A percentile compares a stretch with the other conserved stretches of the same genome.
Evolutionary conservation across 2,888 invertebrate species (phyloP).

Genomic region (Steromphala cineraria): DNA sequence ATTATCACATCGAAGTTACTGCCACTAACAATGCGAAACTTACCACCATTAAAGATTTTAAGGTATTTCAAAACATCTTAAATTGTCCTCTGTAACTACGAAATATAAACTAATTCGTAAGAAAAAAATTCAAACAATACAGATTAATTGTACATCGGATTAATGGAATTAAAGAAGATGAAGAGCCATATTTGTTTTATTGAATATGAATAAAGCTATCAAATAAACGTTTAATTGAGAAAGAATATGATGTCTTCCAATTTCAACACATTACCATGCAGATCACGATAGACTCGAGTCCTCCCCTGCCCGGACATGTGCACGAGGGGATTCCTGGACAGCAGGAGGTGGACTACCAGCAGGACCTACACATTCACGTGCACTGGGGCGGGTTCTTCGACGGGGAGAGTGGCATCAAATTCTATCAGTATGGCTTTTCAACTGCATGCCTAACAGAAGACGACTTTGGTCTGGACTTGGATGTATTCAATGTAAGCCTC

Average conservation of each 20-base stretch:
- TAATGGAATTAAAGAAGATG: no score
- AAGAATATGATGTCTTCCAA: no score
- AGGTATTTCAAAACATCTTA: not conserved
- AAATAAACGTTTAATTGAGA: no score
- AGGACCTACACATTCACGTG: conserved; percentile 33
- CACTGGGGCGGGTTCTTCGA: conserved; percentile 63
- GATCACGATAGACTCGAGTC: conserved; percentile 59
- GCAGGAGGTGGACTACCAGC: conserved; percentile 56
- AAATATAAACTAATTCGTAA: no score
- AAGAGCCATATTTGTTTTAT: no score
- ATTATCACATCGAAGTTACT: conserved; percentile 53
- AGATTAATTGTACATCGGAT: no score
- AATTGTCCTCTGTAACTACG: no score
- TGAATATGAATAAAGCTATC: no score
- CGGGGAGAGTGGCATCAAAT: conserved; percentile 54
- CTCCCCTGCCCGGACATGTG: conserved; percentile 54
- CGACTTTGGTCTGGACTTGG: conserved; percentile 8
- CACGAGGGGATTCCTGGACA: conserved; percentile 47
- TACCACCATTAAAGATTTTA: conserved; percentile 28
- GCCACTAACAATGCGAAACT: conserved; percentile 50
- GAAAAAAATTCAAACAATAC: not conserved
- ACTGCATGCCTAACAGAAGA: not conserved
- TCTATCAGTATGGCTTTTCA: conserved; percentile 51
- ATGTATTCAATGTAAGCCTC: not conserved
- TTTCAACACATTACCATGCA: conserved; percentile 17